Conservation (phyloP, 2,888 invertebrate genomes). For the Busseola fusca region DNA sequence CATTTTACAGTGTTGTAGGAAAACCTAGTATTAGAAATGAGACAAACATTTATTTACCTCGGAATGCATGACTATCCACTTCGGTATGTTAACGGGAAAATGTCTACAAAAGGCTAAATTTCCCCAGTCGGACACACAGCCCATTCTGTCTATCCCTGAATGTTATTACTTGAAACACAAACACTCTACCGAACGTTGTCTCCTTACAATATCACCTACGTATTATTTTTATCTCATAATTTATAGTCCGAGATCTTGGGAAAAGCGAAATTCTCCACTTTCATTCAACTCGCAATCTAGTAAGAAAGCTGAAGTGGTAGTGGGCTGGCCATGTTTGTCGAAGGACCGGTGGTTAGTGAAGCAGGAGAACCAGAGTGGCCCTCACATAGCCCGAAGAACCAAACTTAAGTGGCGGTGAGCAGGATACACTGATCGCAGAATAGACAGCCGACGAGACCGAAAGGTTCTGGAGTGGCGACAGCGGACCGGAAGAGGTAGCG, state of each 20-base stretch:
- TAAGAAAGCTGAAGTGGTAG: not conserved
- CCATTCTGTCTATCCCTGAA: not conserved
- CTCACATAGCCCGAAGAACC: too few species aligned
- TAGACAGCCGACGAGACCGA: too few species aligned
- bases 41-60: not conserved
- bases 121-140: slow-evolving; percentile 1
- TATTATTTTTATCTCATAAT: not conserved
- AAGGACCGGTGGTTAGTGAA: not conserved
- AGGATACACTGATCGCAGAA: too few species aligned
- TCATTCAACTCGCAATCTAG: slow-evolving; percentile 19
- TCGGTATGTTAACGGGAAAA: not conserved
- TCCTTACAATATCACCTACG: slow-evolving; percentile 5
- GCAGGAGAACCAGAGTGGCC: not conserved
- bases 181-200: not conserved
- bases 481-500: too few species aligned
- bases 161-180: not conserved
- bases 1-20: not conserved
- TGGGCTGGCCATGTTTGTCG: not conserved
- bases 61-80: not conserved
- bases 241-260: not conserved
- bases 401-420: too few species aligned
- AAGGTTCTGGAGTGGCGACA: too few species aligned
- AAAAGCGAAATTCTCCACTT: slow-evolving; percentile 12
- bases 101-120: not conserved
- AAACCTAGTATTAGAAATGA: too few species aligned